Evolutionary conservation across 1,140 invertebrate species (phyloP).

Genomic region (Coenobita brevimanus): DNA sequence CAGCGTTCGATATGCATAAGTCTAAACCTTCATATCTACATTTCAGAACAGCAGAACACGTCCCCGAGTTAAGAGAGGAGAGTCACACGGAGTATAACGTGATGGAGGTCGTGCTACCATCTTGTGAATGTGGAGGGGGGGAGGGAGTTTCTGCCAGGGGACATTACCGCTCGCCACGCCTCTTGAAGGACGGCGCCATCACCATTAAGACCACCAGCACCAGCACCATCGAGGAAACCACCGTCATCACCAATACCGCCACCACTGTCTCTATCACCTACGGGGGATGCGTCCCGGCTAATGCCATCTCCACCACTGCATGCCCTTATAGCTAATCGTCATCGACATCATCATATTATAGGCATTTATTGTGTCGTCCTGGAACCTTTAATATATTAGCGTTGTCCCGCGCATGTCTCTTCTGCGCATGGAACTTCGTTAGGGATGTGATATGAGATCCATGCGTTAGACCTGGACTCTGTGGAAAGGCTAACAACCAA

Average conservation of each 20-base stretch:
- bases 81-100: neutral
- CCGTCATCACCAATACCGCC: conserved; percentile 4
- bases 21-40: no score
- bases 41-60: neutral
- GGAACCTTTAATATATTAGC: no score
- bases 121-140: conserved; percentile 18
- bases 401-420: no score
- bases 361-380: no score
- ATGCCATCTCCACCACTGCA: conserved; percentile 16
- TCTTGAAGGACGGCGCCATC: neutral
- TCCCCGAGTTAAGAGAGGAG: neutral
- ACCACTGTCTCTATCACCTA: conserved; percentile 46
- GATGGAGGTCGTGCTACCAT: conserved; percentile 32
- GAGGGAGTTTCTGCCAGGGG: neutral
- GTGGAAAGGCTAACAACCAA: no score
- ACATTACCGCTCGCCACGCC: neutral
- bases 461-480: no score
- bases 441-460: no score
- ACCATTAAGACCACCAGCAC: neutral
- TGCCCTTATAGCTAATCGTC: no score
- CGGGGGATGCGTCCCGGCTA: conserved; percentile 23
- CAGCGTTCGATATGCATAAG: no score
- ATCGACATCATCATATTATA: no score
- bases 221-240: neutral
- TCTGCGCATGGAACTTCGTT: no score